Evolutionary conservation across 2,113 vertebrate genomes (phyloP).

Genomic region (Spea multiplicata): DNA sequence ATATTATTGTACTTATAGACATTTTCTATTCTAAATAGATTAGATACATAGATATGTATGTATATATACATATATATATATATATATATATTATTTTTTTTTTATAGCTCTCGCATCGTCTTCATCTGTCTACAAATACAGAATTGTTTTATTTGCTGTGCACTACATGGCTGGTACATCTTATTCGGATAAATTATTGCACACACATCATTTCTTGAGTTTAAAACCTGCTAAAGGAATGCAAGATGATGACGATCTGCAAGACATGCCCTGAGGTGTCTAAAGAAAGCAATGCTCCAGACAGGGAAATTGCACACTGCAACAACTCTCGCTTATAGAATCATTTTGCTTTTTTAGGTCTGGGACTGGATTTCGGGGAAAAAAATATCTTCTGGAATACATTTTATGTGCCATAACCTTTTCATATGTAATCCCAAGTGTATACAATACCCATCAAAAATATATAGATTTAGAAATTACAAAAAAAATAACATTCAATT

Average conservation of each 20-base stretch:
- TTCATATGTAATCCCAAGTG: slow-evolving; percentile 36
- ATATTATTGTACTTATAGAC: too few species aligned
- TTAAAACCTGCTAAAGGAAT: slow-evolving; percentile 39
- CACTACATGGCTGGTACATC: not conserved
- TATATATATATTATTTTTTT: too few species aligned
- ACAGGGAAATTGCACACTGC: slow-evolving; percentile 40
- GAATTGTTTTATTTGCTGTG: too few species aligned
- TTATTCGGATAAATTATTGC: slow-evolving; percentile 35
- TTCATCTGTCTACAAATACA: too few species aligned
- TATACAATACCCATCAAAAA: slow-evolving; percentile 16
- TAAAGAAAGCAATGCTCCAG: slow-evolving; percentile 33
- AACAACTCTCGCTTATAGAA: slow-evolving; percentile 18
- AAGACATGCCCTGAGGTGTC: slow-evolving; percentile 35
- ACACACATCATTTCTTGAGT: slow-evolving; percentile 35
- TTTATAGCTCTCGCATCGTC: too few species aligned
- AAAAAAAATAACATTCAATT: slow-evolving; percentile 1
- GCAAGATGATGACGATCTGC: slow-evolving; percentile 45
- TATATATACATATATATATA: too few species aligned
- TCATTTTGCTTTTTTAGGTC: slow-evolving; percentile 24
- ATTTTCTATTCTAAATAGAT: too few species aligned
- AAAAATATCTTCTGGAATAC: slow-evolving; percentile 32
- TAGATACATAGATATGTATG: too few species aligned
- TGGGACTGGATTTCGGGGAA: slow-evolving; percentile 26
- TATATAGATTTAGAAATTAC: slow-evolving; percentile 5
- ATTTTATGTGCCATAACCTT: slow-evolving; percentile 17